Base-by-base conservation (phyloP, 2,797 vertebrate species). In the Rhyacichthys aspro region DNA sequence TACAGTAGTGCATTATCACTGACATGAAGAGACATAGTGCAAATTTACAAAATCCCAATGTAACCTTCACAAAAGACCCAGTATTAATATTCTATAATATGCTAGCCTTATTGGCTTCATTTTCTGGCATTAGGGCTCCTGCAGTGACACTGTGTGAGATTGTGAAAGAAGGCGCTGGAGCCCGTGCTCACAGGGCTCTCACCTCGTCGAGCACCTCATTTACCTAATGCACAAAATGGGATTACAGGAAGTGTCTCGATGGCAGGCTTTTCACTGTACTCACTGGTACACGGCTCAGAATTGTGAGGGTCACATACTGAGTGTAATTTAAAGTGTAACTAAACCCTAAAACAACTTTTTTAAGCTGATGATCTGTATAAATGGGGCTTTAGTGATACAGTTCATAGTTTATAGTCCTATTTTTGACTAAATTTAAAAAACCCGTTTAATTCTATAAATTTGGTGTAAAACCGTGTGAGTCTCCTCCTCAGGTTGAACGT, bases 221-320 rank as follows among this genome's bases (percentile, higher is more conserved):
- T 71, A 63, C 53, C 67, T 82, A 67, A 81, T 76, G 59, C 49
- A 62, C 67, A 74, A 70, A 70, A 57, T 47, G 41, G 55, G 39
- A 77, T 69, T 46, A 56, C 48, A 58, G 57, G 17, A 48, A n/a
- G 39, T 11, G 5, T 36, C 48, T 57, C 18, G 28, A 23, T 15
- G 37, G 10, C 23, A 44, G 52, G 17, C 42, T 14, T 18, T 67
- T 47, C 63, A 14, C 36, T 47, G 55, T 45, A 47, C 52, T 17
- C 32, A 33, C 38, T 59, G 36, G n/a, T 37, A 47, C 15, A 28
- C 8, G 36, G 4, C 9, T 18, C 18, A 52, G 47, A 42, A 59
- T 44, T 7, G n/a, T n/a, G n/a, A n/a, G n/a, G n/a, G 1, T 1
- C 3, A n/a, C 11, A 53, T 41, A 12, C 32, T 43, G 18, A 39